These are phyloP conservation scores for Drosophila takahashii DNA, from an alignment of 1,140 invertebrate genomes.

Conservation along the genomic window DNA sequence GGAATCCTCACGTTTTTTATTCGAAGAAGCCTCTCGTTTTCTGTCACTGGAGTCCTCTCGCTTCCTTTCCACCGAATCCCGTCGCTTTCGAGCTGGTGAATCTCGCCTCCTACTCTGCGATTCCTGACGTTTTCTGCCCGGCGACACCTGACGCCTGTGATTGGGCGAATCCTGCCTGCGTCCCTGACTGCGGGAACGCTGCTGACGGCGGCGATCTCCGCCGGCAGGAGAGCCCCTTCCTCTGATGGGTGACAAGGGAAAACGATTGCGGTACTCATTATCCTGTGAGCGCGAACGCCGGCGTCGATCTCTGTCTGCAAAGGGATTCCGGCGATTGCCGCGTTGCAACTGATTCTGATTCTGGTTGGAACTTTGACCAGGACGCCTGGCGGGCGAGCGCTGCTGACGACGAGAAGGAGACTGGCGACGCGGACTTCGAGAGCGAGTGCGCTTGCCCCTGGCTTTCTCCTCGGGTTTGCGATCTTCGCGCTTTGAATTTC, in stretches of 20 bases:
- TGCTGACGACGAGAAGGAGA: slow-evolving; percentile 61
- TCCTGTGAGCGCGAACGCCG: slow-evolving; percentile 69
- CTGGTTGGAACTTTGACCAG: slow-evolving; percentile 29
- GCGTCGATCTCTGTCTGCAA: slow-evolving; percentile 69
- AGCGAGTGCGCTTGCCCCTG: slow-evolving; percentile 42
- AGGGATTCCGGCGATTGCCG: slow-evolving; percentile 66
- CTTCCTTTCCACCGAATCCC: slow-evolving; percentile 10
- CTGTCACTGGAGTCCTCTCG: neutral
- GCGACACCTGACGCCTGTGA: slow-evolving; percentile 26
- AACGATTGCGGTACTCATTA: slow-evolving; percentile 72
- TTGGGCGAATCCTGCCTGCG: slow-evolving; percentile 56
- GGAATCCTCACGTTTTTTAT: too few species aligned
- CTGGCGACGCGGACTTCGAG: slow-evolving; percentile 52
- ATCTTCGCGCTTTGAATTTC: slow-evolving; percentile 27
- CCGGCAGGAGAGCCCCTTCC: slow-evolving; percentile 50
- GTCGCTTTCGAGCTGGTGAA: slow-evolving; percentile 13
- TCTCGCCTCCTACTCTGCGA: slow-evolving; percentile 21
- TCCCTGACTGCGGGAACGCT: slow-evolving; percentile 60
- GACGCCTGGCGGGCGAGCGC: slow-evolving; percentile 40
- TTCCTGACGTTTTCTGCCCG: slow-evolving; percentile 22
- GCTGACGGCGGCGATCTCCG: slow-evolving; percentile 53
- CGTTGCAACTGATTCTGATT: slow-evolving; percentile 47
- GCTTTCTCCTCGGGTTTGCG: slow-evolving; percentile 45
- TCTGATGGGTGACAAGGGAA: slow-evolving; percentile 68
- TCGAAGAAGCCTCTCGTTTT: neutral